Evolutionary conservation across 2,113 vertebrate genomes (phyloP), one percentile per base, ranked within the genome.

Genomic region (Prionailurus viverrinus): DNA sequence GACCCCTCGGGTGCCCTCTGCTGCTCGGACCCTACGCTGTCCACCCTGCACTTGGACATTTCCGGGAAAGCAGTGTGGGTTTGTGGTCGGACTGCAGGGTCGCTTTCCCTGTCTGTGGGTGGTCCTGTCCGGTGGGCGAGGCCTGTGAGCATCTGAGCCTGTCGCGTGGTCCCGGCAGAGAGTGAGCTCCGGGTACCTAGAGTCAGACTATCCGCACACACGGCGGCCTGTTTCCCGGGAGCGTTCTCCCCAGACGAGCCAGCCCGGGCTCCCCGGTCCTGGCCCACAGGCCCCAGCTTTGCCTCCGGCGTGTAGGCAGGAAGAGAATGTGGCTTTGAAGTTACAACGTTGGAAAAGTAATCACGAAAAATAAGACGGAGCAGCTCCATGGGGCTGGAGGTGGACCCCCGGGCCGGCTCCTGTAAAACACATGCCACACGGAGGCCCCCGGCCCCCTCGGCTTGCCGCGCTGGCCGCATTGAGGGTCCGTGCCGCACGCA

Each of bases 401-500:
- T 15, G 61, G 23, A 27, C 25, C 18, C 66, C 68, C 10, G 19
- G 68, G 23, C 71, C 5, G 0, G 5, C 21, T 41, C 71, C 71
- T 3, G 1, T 27, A 27, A 1, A 7, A 12, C 71, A 7, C 39
- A 1, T 12, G 5, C 23, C 71, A 3, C 39, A 7, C 3, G 12
- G 68, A 27, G 21, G 71, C 36, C 36, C 21, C 25, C 71, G 5
- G 25, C 5, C 7, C n/a, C 71, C 36, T 10, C 23, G 25, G 23
- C 11, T 10, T 1, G n/a, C 68, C 1, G 9, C 18, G 18, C n/a
- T 11, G 33, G 15, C 66, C 3, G 16, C 33, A 1, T 31, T 1
- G 7, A 16, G 6, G 3, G 15, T 69, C 66, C 12, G 11, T 27
- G 61, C 61, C 0, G 4, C 61, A 27, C 61, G 12, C 61, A 65